These are phyloP conservation scores for Neomonachus schauinslandi DNA, from an alignment of 2,113 vertebrate species.

Conservation along the genomic window DNA sequence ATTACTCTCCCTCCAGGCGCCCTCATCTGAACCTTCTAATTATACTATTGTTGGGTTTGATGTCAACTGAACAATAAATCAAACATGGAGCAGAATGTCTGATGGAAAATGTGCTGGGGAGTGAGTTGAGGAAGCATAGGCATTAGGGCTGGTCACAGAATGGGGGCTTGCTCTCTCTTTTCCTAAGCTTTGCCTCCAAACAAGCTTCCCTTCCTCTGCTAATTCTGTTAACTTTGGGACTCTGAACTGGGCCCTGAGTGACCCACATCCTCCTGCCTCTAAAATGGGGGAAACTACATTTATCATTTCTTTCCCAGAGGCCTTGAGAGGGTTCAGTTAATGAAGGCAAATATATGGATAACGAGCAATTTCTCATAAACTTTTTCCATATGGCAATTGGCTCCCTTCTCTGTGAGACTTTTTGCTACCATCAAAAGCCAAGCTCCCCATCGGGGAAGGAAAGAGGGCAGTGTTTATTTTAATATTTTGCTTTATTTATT, in stretches of 20 bases:
- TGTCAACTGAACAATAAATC: slow-evolving; percentile 75
- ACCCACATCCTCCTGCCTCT: background rate
- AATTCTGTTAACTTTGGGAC: background rate
- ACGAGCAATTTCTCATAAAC: background rate
- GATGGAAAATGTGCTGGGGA: slow-evolving; percentile 36
- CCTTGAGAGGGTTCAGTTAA: background rate
- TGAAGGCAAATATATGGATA: background rate
- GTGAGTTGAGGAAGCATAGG: background rate
- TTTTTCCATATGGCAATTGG: background rate
- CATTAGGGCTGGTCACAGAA: accelerated
- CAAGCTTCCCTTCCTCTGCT: background rate
- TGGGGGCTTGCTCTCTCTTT: accelerated
- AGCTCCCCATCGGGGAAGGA: background rate
- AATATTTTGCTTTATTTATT: background rate
- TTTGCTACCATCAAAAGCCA: background rate
- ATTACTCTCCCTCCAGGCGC: slow-evolving; percentile 75
- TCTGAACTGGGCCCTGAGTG: accelerated
- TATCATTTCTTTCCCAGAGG: background rate
- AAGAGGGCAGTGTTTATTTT: background rate
- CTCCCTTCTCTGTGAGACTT: background rate
- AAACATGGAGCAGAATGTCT: slow-evolving; percentile 58
- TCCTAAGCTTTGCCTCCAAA: background rate
- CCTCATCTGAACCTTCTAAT: slow-evolving; percentile 74
- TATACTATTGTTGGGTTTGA: slow-evolving; percentile 74
- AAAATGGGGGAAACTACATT: background rate